Base-by-base conservation (phyloP, 2,113 vertebrate genomes). In the Lagopus leucura region DNA sequence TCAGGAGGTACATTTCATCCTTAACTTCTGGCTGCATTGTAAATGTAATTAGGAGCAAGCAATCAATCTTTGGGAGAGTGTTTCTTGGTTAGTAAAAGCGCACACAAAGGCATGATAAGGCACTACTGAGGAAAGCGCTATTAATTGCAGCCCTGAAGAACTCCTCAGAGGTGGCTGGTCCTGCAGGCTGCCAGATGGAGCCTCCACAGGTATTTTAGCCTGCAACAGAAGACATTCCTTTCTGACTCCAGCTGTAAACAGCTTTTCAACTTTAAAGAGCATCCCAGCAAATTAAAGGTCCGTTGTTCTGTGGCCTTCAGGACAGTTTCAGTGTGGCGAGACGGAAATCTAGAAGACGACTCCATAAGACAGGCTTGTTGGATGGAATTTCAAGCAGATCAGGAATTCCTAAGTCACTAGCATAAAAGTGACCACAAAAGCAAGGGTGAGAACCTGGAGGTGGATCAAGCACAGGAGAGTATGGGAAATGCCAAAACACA, bases 151-250 rank as follows among this genome's bases (percentile, higher is more conserved):
- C 76, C 63, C 66, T 65, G 52, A 86, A 93, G 48, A 81, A 30
- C 57, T 81, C 70, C 70, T 43, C 14, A 72, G 80, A 90, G 77
- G 52, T 86, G 58, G 63, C 70, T 79, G 7, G 40, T 93, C 63
- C 71, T 76, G 54, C 18, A 87, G 86, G 66, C 79, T 94, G 73
- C 57, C 64, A 93, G 82, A 79, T 34, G 0, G 65, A 91, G 73
- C 78, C 78, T 92, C 74, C 78, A 47, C 82, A 89, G 58, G 73
- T 82, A 92, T 94, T 87, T 93, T 70, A 87, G 94, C 74, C 85
- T 94, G 88, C 75, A 34, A 72, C 0, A 0, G 61, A 36, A 95
- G 72, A 65, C 85, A 78, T 66, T 83, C 82, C 89, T 90, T 88
- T 88, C 81, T 65, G 28, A 64, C 57, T 72, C 67, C 34, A 17